Percentiles rank a stretch among this genome's conserved stretches.
Evolutionary conservation across 2,113 vertebrate genomes (phyloP).

Genomic region (Syrrhaptes paradoxus): DNA sequence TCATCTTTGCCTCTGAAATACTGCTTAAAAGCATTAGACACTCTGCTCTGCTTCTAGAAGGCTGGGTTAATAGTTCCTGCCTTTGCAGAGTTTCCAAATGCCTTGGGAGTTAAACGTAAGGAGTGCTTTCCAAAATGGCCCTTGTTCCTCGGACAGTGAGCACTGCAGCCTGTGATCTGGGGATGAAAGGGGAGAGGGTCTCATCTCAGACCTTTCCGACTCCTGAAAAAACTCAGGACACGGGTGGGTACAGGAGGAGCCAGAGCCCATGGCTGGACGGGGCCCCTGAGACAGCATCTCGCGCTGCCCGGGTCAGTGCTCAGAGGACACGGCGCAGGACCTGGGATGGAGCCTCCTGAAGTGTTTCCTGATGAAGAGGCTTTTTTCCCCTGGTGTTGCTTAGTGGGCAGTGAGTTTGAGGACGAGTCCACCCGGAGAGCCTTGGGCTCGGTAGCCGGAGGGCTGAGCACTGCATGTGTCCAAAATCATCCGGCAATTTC

Average conservation of each 20-base stretch:
- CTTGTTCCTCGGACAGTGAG: not conserved
- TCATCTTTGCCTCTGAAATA: not conserved
- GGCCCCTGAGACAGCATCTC: not conserved
- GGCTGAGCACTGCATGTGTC: not conserved
- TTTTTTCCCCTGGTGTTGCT: not conserved
- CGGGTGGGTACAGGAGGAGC: not conserved
- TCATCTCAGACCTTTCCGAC: not conserved
- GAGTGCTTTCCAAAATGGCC: not conserved
- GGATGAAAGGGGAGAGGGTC: not conserved
- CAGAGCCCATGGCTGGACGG: not conserved
- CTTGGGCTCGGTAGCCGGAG: not conserved
- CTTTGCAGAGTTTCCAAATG: not conserved
- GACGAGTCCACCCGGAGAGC: not conserved
- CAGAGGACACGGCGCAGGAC: not conserved
- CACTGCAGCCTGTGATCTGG: not conserved
- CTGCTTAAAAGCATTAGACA: not conserved
- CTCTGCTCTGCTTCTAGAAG: conserved; percentile 26
- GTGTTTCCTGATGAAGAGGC: not conserved
- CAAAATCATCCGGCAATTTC: not conserved
- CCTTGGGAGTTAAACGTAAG: not conserved
- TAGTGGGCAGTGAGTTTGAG: not conserved
- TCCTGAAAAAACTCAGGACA: not conserved
- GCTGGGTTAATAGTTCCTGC: not conserved
- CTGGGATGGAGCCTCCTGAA: not conserved
- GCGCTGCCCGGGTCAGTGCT: accelerated